Percentiles rank a stretch among this genome's conserved stretches.
Evolutionary conservation across 35 echinoderm and acorn worm genomes (phyloP).

Genomic region (Amphiura filiformis): DNA sequence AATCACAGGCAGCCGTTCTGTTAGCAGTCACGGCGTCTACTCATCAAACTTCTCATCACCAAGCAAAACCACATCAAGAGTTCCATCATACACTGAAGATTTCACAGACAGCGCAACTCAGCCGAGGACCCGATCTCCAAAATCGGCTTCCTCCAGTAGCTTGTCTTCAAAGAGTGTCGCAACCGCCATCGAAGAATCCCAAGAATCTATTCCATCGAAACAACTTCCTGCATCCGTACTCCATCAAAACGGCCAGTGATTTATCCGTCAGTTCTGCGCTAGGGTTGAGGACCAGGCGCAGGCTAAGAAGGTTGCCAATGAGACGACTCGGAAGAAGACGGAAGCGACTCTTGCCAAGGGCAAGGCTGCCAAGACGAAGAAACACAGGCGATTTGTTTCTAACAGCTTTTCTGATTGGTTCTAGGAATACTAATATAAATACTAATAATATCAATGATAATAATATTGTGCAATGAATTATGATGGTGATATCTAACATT

Average conservation of each 20-base stretch:
- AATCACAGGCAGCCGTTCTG: neutral
- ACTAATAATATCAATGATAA: no score
- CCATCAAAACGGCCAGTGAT: slow-evolving; percentile 47
- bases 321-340: no score
- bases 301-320: no score
- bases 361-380: no score
- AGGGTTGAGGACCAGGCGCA: neutral
- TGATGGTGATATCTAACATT: no score
- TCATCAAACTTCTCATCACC: neutral
- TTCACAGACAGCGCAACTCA: slow-evolving; percentile 55
- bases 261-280: neutral
- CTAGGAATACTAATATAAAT: no score
- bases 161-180: slow-evolving; percentile 22
- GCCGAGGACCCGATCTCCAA: neutral
- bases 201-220: neutral
- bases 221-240: neutral
- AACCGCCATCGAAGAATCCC: neutral
- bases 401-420: no score
- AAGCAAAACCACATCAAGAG: slow-evolving; percentile 9
- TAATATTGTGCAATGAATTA: no score
- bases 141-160: slow-evolving; percentile 15
- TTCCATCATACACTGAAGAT: slow-evolving; percentile 72
- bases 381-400: no score
- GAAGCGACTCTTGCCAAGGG: no score
- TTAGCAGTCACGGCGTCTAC: slow-evolving; percentile 6